Evolutionary conservation across 1,140 invertebrate species (phyloP), one percentile per base, ranked within the genome.

Genomic region (Zaprionus vittiger): DNA sequence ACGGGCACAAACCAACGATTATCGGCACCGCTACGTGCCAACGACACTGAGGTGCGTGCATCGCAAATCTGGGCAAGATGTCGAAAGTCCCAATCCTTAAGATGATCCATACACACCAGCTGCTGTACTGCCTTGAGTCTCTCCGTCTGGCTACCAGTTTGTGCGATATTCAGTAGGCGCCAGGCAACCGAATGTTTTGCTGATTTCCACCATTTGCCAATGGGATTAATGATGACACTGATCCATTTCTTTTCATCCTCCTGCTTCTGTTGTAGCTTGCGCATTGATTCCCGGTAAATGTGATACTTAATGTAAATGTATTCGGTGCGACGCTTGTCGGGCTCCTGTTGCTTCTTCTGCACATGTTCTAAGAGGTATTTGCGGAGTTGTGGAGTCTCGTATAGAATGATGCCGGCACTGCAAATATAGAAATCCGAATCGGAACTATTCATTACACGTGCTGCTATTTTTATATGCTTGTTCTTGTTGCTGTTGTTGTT

Each of bases 31-130:
- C 93, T 94, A 78, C 95, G 91, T 26, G 95, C 95, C 57, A 96
- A 91, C 24, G 94, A 94, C 9, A 95, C 93, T 4, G 95, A 95
- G 17, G 95, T 95, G 84, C 93, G 94, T 31, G 94, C 93, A 93
- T 96, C 94, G 73, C 95, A 94, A 83, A 94, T 95, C 91, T 95
- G 95, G 5, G 95, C 95, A 67, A 96, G 93, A 65, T 95, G 93
- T 24, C 92, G 91, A 92, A 94, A 95, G 60, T 95, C 94, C 95
- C 95, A 95, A 73, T 95, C 94, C 79, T 93, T 93, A 0, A 93
- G 75, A 55, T 93, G 92, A 79, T 93, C 92, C 73, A 93, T 93
- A 62, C 83, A 86, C 2, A 93, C 91, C 9, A 94, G 76, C 57
- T 93, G 90, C 52, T 92, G 87, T 3, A 94, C 80, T 6, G 94